Evolutionary conservation across 2,113 vertebrate species (phyloP).

Genomic region (Gymnobelideus leadbeateri): DNA sequence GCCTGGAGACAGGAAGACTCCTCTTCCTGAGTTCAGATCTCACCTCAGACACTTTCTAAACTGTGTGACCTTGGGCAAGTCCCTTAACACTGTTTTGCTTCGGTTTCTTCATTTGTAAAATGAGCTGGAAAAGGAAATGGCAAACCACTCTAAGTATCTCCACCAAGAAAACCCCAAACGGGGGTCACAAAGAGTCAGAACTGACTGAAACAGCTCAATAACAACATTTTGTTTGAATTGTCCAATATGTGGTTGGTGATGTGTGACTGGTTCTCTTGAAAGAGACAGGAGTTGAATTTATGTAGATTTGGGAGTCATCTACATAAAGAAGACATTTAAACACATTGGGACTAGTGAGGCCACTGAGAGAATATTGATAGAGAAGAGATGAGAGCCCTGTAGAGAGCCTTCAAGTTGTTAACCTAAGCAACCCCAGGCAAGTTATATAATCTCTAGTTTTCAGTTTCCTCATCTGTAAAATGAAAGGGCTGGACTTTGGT

Average conservation of each 20-base stretch:
- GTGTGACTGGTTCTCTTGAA: too few species aligned
- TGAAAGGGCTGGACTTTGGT: not conserved
- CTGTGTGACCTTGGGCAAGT: not conserved
- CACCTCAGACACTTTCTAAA: not conserved
- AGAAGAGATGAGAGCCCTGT: too few species aligned
- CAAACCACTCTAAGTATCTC: not conserved
- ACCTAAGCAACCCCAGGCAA: too few species aligned
- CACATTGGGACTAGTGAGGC: too few species aligned
- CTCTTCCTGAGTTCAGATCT: not conserved
- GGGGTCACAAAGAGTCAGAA: not conserved
- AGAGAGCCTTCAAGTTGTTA: too few species aligned
- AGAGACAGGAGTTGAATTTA: too few species aligned
- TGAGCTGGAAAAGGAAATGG: not conserved
- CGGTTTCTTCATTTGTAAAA: not conserved
- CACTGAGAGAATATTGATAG: too few species aligned
- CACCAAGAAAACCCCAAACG: not conserved
- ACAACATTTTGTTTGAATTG: too few species aligned
- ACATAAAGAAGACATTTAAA: too few species aligned
- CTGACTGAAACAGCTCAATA: not conserved
- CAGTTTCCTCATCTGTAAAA: not conserved
- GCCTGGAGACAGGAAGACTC: not conserved
- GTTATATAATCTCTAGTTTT: not conserved
- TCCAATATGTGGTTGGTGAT: too few species aligned
- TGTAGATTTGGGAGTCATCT: too few species aligned
- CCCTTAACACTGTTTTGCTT: not conserved